Base-by-base conservation (phyloP, 2,797 vertebrate species). In the Silurus lanzhouensis region DNA sequence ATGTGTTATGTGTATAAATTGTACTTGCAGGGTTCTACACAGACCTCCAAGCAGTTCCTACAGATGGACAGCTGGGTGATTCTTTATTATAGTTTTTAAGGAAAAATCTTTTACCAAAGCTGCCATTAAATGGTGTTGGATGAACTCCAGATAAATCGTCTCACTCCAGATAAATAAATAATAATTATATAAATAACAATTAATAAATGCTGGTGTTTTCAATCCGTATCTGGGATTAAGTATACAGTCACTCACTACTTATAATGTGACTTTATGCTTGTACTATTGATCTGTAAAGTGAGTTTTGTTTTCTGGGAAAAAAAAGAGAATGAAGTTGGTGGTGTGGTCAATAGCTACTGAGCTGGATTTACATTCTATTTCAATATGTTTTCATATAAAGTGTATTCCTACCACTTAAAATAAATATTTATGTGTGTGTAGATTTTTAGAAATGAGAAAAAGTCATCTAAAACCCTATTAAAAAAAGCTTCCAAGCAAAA, bases 221-320 rank as follows among this genome's bases (percentile, higher is more conserved):
- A 5, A 8, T 76, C 52, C 38, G 57, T 60, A 60, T 14, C 27
- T n/a, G 17, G 9, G 4, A 27, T 31, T 60, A 77, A 38, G 19
- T 78, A 78, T 17, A 61, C 75, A 20, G 15, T 1, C 22, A 52
- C 6, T 55, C 72, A 17, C 48, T 57, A 27, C 13, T 75, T 27
- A 15, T 20, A 75, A 31, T 77, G 76, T 22, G 10, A 78, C 57
- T 78, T 61, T 44, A 61, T 61, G 60, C 76, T 15, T 22, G 10
- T 17, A 61, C 31, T 61, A 78, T 61, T 78, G 75, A 78, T 78
- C 19, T 44, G 10, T 27, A 58, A 58, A 77, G 55, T 58, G 74
- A 57, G 57, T 77, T 38, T 77, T 60, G 4, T 9, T 77, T 27
- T 77, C n/a, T 55, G 46, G 13, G 55, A 25, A 1, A 31, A 52